Base-by-base conservation (phyloP, 92 coral and sea anemone species). In the Ricordea florida region DNA sequence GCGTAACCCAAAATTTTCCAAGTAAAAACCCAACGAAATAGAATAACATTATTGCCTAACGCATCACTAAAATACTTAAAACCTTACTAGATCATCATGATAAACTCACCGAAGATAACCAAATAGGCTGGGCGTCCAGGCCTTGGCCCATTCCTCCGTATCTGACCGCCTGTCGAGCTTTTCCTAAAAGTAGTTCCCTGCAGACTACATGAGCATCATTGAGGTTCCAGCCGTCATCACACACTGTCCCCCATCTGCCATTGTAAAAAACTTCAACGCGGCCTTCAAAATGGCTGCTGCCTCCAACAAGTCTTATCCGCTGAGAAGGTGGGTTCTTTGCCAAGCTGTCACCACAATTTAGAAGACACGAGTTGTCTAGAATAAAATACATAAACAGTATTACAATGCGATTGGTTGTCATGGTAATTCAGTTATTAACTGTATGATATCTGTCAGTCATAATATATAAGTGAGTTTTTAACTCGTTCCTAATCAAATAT, bases 221-320 rank as follows among this genome's bases (percentile, higher is more conserved):
- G 36, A 63, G 83, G 73, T 84, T 88, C 93, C 93, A 90, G 46
- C 65, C 80, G 42, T 91, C 97, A 32, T 91, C 97, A 46, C 97
- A 91, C 43, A 91, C 69, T 37, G 97, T 87, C 6, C 97, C 97
- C 97, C 97, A 91, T 22, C 46, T 49, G 34, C 86, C 89, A n/a
- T 72, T 23, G 51, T 82, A 79, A 44, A 56, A 74, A 3, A 91
- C 82, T 58, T 87, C 86, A 2, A 91, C 85, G 17, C 90, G 97
- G 24, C 97, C 97, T 68, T 83, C 85, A 24, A 91, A 80, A 1
- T 58, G 81, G 6, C 41, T 75, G 40, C 29, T 69, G 9, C 61
- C 57, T 11, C 83, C 84, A 2, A 73, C 73, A 10, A 91, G 72
- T 37, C 86, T 38, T 0, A 91, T 51, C 20, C 64, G 48, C 7